Conservation (phyloP, 23 tunicate species). For the Clavelina lepadiformis region DNA sequence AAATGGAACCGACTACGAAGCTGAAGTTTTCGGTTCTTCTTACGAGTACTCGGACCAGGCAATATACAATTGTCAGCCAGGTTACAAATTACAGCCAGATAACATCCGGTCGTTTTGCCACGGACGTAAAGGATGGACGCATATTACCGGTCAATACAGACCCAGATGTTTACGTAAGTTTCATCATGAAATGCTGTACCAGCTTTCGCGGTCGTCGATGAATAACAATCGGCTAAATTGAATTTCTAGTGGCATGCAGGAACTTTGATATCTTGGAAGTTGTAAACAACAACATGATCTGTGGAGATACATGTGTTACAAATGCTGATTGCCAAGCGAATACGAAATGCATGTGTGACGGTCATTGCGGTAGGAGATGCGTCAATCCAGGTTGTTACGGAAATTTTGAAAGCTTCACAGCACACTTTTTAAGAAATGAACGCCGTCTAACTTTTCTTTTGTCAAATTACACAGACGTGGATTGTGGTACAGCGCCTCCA, state of each 20-base stretch:
- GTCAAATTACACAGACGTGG: no score
- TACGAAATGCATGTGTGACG: slow-evolving; percentile 51
- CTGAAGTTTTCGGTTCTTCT: no score
- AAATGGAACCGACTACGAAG: no score
- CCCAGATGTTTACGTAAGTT: no score
- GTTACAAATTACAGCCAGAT: slow-evolving; percentile 12
- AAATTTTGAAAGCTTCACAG: no score
- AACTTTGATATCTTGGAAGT: not conserved
- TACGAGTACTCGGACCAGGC: no score
- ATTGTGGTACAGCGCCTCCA: slow-evolving; percentile 53
- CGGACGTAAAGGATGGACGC: slow-evolving; percentile 44
- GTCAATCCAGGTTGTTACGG: slow-evolving; percentile 53
- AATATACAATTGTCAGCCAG: slow-evolving; percentile 31
- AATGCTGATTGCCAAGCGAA: slow-evolving; percentile 35
- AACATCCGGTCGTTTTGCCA: slow-evolving; percentile 27
- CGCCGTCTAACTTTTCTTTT: no score
- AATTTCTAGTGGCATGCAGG: slow-evolving; percentile 12
- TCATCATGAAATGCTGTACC: no score
- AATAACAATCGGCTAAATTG: no score
- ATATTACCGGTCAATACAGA: no score
- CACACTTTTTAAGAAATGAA: no score
- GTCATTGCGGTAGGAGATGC: slow-evolving; percentile 69
- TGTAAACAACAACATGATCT: slow-evolving; percentile 11
- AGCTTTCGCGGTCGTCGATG: no score
- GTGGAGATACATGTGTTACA: slow-evolving; percentile 14